These are phyloP conservation scores for Hippoglossus stenolepis DNA, from an alignment of 2,113 vertebrate genomes.

Conservation along the genomic window DNA sequence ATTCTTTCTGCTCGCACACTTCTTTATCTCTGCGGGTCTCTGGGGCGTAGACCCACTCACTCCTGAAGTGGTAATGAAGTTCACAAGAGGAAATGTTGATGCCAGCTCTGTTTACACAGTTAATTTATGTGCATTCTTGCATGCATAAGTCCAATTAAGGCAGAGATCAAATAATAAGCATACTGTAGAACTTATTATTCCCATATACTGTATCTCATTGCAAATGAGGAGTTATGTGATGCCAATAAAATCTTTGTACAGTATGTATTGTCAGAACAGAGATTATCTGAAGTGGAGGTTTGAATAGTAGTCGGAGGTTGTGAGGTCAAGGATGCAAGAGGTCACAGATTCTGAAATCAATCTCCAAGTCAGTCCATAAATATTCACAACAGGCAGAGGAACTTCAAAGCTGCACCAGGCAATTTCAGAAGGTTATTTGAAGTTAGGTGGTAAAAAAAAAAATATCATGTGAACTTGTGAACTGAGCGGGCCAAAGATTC, in stretches of 20 bases:
- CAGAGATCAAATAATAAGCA: slow-evolving; percentile 54
- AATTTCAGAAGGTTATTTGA: slow-evolving; percentile 50
- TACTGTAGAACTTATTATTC: slow-evolving; percentile 48
- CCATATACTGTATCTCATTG: slow-evolving; percentile 13
- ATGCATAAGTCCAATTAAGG: slow-evolving; percentile 66
- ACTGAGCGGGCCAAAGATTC: background rate
- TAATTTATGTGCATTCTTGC: slow-evolving; percentile 74
- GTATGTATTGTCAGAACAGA: background rate
- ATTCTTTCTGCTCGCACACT: slow-evolving; percentile 66
- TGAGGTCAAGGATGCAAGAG: background rate
- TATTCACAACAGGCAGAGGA: slow-evolving; percentile 40
- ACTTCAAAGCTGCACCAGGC: slow-evolving; percentile 62
- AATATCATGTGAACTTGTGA: slow-evolving; percentile 16
- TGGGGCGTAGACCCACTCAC: slow-evolving; percentile 55
- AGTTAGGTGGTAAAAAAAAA: slow-evolving; percentile 17
- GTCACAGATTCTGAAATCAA: slow-evolving; percentile 32
- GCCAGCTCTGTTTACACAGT: slow-evolving; percentile 67
- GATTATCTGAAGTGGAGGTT: background rate
- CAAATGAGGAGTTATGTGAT: slow-evolving; percentile 6
- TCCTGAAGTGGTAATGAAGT: slow-evolving; percentile 77
- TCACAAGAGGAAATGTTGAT: slow-evolving; percentile 70
- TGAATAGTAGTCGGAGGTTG: background rate
- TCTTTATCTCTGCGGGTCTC: slow-evolving; percentile 65
- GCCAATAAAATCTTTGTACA: background rate
- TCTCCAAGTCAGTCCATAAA: slow-evolving; percentile 24